A percentile compares a stretch with the other conserved stretches of the same genome.
phyloP scores from a whole-genome alignment of 1,140 invertebrate genomes.

The Matsumurasca onukii region DNA sequence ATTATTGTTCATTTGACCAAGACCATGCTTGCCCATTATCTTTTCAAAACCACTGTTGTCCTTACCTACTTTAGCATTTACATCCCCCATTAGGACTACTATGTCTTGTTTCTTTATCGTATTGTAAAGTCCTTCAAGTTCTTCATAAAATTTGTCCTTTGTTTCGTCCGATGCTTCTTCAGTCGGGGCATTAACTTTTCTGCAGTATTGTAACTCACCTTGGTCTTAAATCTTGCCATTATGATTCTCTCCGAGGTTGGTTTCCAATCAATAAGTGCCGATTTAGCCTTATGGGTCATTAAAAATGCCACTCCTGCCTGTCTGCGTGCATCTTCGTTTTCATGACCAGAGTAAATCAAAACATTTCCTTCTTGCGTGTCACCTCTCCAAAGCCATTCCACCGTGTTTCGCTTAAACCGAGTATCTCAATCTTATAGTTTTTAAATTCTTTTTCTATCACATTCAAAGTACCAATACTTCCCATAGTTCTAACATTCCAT shows the following conservation, averaged over 20 bases:
- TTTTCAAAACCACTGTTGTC: background rate
- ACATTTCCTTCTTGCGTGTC: background rate
- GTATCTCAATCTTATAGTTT: background rate
- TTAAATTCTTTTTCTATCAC: conserved; percentile 18
- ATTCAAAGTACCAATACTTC: background rate
- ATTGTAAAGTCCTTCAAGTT: background rate
- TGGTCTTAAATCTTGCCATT: background rate
- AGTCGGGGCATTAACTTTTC: background rate
- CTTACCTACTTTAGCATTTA: background rate
- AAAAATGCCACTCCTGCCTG: background rate
- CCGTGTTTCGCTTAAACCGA: conserved; percentile 7
- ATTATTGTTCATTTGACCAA: background rate
- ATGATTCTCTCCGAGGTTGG: background rate
- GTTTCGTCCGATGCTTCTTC: background rate
- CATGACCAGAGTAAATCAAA: background rate
- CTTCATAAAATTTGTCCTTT: background rate
- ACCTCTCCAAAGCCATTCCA: conserved; percentile 24
- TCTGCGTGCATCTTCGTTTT: background rate
- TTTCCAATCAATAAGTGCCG: background rate
- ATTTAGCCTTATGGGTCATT: background rate
- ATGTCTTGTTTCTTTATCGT: background rate
- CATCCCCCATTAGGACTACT: background rate
- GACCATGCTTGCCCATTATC: background rate
- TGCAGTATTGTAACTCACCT: background rate
- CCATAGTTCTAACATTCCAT: conserved; percentile 10